Evolutionary conservation across 2,888 invertebrate genomes (phyloP), one percentile per base, ranked within the genome.

Genomic region (Tipula confusa): DNA sequence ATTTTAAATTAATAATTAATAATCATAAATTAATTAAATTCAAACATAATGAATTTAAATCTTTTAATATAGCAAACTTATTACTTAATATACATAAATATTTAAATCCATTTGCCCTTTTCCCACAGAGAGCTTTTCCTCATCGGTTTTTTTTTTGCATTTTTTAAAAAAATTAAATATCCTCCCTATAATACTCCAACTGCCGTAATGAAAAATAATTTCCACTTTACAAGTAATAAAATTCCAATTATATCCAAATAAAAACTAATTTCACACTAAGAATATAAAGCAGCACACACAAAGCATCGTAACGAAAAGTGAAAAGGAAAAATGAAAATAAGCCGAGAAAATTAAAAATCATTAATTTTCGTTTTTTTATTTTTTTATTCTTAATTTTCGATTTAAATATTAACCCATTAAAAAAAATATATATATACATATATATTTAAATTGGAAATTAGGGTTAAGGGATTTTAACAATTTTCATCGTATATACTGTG

Each of bases 181-280:
- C 64, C 64, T 24, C 24, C 64, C 11, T 7, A 18, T 24, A 9
- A 1, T 1, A 1, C 64, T 9, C 7, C 64, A n/a, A 7, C 24
- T n/a, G 0, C 24, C 64, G 6, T 18, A 64, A 33, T 9, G 11
- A 64, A 64, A 64, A 11, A 18, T 64, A 64, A 64, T 64, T 64
- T 64, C 64, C n/a, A 64, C 64, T 64, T 64, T 64, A 64, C 64
- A 64, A 64, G 64, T 64, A 64, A 64, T 64, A 64, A 64, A 64
- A 64, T 64, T 64, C 64, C 64, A 64, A 64, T 64, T 64, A 64
- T 64, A 64, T 64, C 64, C 64, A 64, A 64, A 64, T 64, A 64
- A 64, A 64, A 64, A 24, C 18, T 64, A 64, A 64, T 64, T 64
- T 64, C 64, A 64, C 64, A 64, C 64, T 64, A 64, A 43, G 43